phyloP scores from a whole-genome alignment of 2,888 invertebrate species.

The Rambutsinella grinnellia region DNA sequence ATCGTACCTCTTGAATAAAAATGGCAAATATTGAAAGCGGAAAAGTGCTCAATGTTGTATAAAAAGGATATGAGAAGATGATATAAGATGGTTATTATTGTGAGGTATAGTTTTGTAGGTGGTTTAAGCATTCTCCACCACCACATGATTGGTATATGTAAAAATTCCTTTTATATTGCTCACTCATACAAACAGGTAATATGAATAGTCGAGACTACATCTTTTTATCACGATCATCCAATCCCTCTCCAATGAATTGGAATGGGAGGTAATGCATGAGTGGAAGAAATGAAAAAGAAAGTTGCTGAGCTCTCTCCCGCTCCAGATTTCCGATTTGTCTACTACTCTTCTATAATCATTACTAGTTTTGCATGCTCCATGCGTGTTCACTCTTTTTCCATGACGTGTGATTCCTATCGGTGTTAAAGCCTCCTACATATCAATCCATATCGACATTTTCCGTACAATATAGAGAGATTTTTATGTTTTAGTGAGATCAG shows the following conservation, averaged over 20 bases:
- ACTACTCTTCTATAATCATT: background rate
- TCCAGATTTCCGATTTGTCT: constrained; percentile 27
- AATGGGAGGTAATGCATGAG: constrained; percentile 5
- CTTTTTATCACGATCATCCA: constrained; percentile 22
- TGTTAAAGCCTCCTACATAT: constrained; percentile 10
- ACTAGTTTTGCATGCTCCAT: constrained; percentile 26
- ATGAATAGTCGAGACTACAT: constrained; percentile 33
- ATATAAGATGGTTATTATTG: too few relatives aligned
- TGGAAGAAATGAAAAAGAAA: constrained; percentile 9
- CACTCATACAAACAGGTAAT: too few relatives aligned
- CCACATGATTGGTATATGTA: too few relatives aligned
- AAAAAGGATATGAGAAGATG: too few relatives aligned
- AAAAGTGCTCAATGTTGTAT: too few relatives aligned
- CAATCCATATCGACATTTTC: constrained; percentile 16
- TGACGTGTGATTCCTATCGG: constrained; percentile 5
- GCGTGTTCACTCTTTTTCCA: constrained; percentile 19
- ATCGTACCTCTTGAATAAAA: too few relatives aligned
- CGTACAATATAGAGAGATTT: constrained; percentile 3
- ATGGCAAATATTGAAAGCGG: too few relatives aligned
- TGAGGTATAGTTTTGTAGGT: too few relatives aligned
- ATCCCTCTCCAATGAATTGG: constrained; percentile 14
- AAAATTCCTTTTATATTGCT: too few relatives aligned
- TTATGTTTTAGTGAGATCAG: too few relatives aligned
- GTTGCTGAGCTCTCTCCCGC: constrained; percentile 8
- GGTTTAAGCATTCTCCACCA: too few relatives aligned